A percentile compares a stretch with the other conserved stretches of the same genome.
phyloP scores from a whole-genome alignment of 2,113 vertebrate species.

The Ibidorhyncha struthersii region DNA sequence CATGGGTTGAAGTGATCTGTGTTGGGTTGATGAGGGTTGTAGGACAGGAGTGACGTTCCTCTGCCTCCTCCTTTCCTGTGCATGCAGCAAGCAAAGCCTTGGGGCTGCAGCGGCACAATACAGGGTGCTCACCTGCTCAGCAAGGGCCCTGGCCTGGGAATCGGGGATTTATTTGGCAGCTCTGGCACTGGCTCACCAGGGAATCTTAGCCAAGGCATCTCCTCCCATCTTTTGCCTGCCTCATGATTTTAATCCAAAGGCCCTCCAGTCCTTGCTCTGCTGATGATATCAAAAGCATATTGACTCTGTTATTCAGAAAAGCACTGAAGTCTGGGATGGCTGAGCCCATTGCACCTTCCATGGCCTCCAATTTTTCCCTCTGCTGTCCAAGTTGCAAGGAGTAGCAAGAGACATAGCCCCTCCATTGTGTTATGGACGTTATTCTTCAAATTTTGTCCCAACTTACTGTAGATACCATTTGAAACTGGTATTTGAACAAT shows the following conservation, averaged over 20 bases:
- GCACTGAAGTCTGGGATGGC: background rate
- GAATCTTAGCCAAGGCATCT: background rate
- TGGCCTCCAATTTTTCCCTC: background rate
- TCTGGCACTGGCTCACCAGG: background rate
- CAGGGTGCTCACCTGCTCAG: background rate
- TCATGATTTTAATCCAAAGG: background rate
- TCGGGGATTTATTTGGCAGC: background rate
- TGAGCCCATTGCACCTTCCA: background rate
- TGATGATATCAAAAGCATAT: background rate
- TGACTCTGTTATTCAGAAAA: background rate
- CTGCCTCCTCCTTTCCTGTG: background rate
- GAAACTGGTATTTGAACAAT: background rate
- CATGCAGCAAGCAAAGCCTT: background rate
- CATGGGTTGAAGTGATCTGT: background rate
- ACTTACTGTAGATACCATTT: background rate
- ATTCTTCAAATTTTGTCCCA: background rate
- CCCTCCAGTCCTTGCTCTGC: background rate
- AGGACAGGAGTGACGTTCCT: background rate
- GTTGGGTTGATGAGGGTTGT: background rate
- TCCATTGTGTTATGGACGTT: background rate
- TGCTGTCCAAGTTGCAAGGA: background rate
- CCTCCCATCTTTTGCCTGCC: background rate
- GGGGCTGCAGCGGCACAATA: accelerated
- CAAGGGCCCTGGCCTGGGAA: background rate
- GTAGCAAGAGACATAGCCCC: background rate